These are phyloP conservation scores for Lithophane semibrunnea DNA, from an alignment of 2,888 invertebrate species.

Conservation along the genomic window DNA sequence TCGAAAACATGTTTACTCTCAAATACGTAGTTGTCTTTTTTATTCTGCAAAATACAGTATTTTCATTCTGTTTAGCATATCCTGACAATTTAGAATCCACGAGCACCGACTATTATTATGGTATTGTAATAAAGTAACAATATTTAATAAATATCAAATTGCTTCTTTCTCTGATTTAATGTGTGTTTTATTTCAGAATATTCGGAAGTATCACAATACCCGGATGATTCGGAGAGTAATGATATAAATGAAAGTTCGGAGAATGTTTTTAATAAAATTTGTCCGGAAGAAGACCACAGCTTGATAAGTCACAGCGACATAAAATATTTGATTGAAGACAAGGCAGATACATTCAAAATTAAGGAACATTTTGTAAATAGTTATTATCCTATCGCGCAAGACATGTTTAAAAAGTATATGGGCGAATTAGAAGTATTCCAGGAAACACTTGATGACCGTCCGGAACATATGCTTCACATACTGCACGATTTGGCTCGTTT, in stretches of 20 bases:
- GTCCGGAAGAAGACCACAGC: conserved; percentile 53
- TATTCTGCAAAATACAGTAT: conserved; percentile 22
- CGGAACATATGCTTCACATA: conserved; percentile 73
- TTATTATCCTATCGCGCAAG: conserved; percentile 54
- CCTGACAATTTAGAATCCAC: neutral
- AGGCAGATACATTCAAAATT: conserved; percentile 55
- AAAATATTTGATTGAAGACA: conserved; percentile 65
- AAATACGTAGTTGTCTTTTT: conserved; percentile 27
- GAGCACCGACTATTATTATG: neutral
- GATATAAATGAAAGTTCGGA: too few relatives aligned
- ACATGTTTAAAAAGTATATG: conserved; percentile 59
- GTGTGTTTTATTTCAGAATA: conserved; percentile 9
- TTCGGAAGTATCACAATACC: neutral
- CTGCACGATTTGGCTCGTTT: conserved; percentile 66
- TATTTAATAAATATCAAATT: neutral
- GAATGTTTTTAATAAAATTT: neutral
- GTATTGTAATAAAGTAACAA: conserved; percentile 4
- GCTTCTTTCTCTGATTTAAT: neutral
- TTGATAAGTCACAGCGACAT: conserved; percentile 66
- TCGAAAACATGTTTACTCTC: conserved; percentile 40
- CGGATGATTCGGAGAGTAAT: too few relatives aligned
- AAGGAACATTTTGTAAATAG: conserved; percentile 52
- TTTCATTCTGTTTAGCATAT: neutral
- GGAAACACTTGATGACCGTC: conserved; percentile 62
- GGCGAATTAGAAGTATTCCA: conserved; percentile 60